Conservation (phyloP, 2,888 invertebrate species). For the Boloria euphrosyne region DNA sequence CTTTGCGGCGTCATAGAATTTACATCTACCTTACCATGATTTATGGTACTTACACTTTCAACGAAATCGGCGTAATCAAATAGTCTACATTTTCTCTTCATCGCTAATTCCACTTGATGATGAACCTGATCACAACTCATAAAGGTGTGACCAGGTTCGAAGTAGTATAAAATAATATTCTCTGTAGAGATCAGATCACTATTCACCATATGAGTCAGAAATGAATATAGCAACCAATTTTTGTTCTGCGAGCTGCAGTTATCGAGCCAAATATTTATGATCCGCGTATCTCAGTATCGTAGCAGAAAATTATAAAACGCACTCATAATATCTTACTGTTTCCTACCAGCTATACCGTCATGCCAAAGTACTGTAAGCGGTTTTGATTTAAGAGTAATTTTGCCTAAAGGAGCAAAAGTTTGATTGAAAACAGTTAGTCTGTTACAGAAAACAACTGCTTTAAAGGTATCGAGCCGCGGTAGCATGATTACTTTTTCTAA, state of each 20-base stretch:
- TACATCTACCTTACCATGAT: slow-evolving; percentile 32
- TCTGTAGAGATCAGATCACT: slow-evolving; percentile 36
- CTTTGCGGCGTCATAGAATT: slow-evolving; percentile 33
- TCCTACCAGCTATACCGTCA: slow-evolving; percentile 35
- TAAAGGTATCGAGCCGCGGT: not conserved
- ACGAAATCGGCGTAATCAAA: not conserved
- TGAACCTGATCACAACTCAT: slow-evolving; percentile 43
- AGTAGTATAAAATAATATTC: slow-evolving; percentile 37
- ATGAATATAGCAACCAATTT: slow-evolving; percentile 39
- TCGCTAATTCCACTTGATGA: slow-evolving; percentile 40
- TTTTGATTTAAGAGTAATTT: slow-evolving; percentile 28
- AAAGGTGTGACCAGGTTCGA: slow-evolving; percentile 46
- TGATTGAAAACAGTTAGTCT: not conserved
- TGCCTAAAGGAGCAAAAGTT: slow-evolving; percentile 41
- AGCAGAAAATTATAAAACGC: slow-evolving; percentile 38
- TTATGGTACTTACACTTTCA: not conserved
- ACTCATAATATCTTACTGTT: slow-evolving; percentile 37
- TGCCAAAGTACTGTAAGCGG: slow-evolving; percentile 34
- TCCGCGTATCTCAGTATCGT: slow-evolving; percentile 29
- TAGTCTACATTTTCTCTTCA: slow-evolving; percentile 38
- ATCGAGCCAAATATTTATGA: slow-evolving; percentile 40
- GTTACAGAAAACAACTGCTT: not conserved
- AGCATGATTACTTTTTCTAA: not conserved
- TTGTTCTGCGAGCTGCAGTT: slow-evolving; percentile 33
- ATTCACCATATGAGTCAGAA: slow-evolving; percentile 41